phyloP scores from a whole-genome alignment of 2,888 invertebrate genomes.

The Yponomeuta evonymella region DNA sequence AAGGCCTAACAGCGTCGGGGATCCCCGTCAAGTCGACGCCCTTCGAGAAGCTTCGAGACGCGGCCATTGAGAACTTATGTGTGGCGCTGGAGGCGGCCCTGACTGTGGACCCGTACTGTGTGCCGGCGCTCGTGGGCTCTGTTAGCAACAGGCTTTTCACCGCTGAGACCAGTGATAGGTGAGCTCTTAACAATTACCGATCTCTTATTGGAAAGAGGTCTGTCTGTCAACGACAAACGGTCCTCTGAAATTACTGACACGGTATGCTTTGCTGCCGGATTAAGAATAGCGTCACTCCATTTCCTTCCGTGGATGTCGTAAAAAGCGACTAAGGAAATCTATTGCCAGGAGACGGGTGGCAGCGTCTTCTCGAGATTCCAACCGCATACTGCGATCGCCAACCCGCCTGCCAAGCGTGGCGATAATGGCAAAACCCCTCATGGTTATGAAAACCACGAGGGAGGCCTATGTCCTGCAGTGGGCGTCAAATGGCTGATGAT shows the following conservation, averaged over 20 bases:
- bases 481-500: too few species aligned
- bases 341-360: too few species aligned
- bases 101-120: slow-evolving; percentile 92
- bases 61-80: slow-evolving; percentile 96
- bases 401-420: too few species aligned
- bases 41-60: slow-evolving; percentile 94
- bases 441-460: too few species aligned
- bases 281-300: too few species aligned
- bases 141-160: slow-evolving; percentile 97
- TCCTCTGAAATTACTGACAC: not conserved
- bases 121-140: slow-evolving; percentile 96
- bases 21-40: slow-evolving; percentile 77
- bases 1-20: slow-evolving; percentile 69
- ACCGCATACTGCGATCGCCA: too few species aligned
- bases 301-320: too few species aligned
- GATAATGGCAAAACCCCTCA: too few species aligned
- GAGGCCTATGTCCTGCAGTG: too few species aligned
- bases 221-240: slow-evolving; percentile 42
- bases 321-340: too few species aligned
- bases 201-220: slow-evolving; percentile 26
- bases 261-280: too few species aligned
- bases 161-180: slow-evolving; percentile 92
- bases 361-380: too few species aligned
- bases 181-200: slow-evolving; percentile 17
- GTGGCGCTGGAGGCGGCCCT: slow-evolving; percentile 94